A percentile compares a stretch with the other conserved stretches of the same genome.
Evolutionary conservation across 53 echinoderm and acorn worm species (phyloP).

Genomic region (Paracentrotus lividus): DNA sequence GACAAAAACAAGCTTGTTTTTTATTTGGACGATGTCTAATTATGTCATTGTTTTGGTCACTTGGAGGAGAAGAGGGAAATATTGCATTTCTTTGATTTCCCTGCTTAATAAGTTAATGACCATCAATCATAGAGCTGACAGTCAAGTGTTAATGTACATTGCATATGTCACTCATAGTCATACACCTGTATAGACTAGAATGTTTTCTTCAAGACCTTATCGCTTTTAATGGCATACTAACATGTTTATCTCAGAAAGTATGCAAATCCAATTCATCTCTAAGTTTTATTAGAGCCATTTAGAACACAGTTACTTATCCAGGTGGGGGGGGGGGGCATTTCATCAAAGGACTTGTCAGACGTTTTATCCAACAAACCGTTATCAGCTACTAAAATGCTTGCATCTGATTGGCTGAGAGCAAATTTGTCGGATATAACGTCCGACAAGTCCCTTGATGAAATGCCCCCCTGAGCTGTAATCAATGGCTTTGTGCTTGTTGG

Average conservation of each 20-base stretch:
- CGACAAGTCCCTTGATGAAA: too few species aligned
- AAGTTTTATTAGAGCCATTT: too few species aligned
- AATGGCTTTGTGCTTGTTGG: neutral
- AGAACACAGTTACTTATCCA: too few species aligned
- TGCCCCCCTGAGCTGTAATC: too few species aligned
- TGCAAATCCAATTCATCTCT: neutral
- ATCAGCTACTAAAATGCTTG: too few species aligned
- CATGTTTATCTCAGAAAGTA: neutral
- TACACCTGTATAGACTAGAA: neutral
- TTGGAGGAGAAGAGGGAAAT: conserved; percentile 17
- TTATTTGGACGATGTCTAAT: neutral
- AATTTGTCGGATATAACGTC: too few species aligned
- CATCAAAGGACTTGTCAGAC: too few species aligned
- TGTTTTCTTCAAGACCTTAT: neutral
- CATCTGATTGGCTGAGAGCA: too few species aligned
- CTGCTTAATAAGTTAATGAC: conserved; percentile 23
- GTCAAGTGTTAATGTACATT: conserved; percentile 29
- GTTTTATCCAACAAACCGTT: too few species aligned
- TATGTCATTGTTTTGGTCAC: conserved; percentile 11
- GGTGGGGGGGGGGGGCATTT: too few species aligned
- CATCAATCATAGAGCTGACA: neutral
- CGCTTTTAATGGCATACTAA: neutral
- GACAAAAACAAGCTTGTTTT: conserved; percentile 10
- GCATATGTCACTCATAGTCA: neutral
- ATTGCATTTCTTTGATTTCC: conserved; percentile 51